Conservation (phyloP, 2,888 invertebrate genomes). For the Mycalesis mineus region DNA sequence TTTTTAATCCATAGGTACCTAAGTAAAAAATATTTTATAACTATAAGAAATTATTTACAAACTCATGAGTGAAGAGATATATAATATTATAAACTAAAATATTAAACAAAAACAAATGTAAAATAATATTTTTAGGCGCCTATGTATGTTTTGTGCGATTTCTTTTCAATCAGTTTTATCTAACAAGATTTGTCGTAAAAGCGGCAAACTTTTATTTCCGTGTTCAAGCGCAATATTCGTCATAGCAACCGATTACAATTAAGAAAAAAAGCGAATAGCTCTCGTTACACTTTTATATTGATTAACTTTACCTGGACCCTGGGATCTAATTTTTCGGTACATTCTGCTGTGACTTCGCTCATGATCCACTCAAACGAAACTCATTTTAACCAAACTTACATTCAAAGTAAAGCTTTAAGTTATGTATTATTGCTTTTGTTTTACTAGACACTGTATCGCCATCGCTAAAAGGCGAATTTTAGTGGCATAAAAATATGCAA, state of each 20-base stretch:
- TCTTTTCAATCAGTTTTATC: too few relatives aligned
- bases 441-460: constrained; percentile 22
- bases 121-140: too few relatives aligned
- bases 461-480: constrained; percentile 36
- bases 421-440: constrained; percentile 26
- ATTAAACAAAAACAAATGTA: too few relatives aligned
- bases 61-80: too few relatives aligned
- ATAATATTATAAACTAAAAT: too few relatives aligned
- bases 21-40: too few relatives aligned
- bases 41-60: too few relatives aligned
- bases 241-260: constrained; percentile 22
- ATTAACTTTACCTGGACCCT: constrained; percentile 84
- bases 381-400: constrained; percentile 51
- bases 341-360: constrained; percentile 79
- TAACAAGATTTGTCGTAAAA: too few relatives aligned
- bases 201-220: neutral
- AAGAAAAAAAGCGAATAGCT: constrained; percentile 25
- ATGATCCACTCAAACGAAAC: constrained; percentile 63
- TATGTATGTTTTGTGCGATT: too few relatives aligned
- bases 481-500: constrained; percentile 20
- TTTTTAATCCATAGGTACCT: too few relatives aligned
- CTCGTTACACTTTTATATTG: constrained; percentile 47
- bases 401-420: constrained; percentile 34
- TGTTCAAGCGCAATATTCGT: constrained; percentile 18
- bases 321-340: constrained; percentile 87